Evolutionary conservation across 2,113 vertebrate genomes (phyloP).

Genomic region (Spizaetus ornatus): DNA sequence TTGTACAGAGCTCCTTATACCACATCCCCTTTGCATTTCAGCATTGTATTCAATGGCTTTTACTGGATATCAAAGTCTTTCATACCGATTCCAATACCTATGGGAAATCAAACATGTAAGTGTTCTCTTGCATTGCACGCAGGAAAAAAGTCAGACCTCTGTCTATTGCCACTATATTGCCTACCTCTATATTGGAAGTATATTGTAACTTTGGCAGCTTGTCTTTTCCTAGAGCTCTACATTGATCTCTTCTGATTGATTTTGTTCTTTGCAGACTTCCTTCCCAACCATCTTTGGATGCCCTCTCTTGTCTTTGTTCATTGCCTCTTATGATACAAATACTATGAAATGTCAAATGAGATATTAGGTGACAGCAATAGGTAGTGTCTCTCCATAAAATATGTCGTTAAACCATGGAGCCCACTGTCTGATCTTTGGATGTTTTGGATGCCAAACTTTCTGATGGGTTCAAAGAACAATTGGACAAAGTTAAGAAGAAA

Average conservation of each 20-base stretch:
- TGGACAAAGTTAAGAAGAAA: not conserved
- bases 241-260: not conserved
- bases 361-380: not conserved
- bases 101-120: not conserved
- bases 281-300: not conserved
- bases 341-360: not conserved
- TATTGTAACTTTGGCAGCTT: not conserved
- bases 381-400: not conserved
- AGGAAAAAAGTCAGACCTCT: not conserved
- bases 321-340: not conserved
- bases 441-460: not conserved
- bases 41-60: not conserved
- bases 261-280: not conserved
- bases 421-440: not conserved
- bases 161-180: not conserved
- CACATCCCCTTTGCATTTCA: not conserved
- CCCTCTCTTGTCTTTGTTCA: not conserved
- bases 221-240: not conserved
- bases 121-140: not conserved
- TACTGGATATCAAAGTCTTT: not conserved
- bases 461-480: not conserved
- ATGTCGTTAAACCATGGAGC: not conserved
- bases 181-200: not conserved
- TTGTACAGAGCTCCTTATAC: not conserved
- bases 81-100: not conserved